Evolutionary conservation across 2,797 vertebrate species (phyloP).

Genomic region (Chelon auratus): DNA sequence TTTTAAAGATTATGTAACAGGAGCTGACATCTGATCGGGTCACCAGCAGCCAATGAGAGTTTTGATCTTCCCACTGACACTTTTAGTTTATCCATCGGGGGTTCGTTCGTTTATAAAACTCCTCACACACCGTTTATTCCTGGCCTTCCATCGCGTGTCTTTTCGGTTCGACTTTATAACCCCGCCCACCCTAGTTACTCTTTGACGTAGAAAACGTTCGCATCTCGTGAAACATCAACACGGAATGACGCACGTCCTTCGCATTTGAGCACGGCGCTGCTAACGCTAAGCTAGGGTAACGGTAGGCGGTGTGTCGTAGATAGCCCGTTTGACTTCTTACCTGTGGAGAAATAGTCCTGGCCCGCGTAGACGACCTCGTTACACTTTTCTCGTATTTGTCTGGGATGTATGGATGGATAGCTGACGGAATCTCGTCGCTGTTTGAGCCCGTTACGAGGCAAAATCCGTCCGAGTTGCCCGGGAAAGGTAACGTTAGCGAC

Average conservation of each 20-base stretch:
- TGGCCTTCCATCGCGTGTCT: fast-evolving
- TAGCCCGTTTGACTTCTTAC: slow-evolving; percentile 15
- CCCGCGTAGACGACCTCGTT: slow-evolving; percentile 65
- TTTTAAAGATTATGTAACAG: slow-evolving; percentile 30
- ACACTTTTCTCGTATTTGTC: slow-evolving; percentile 79
- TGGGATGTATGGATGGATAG: slow-evolving; percentile 90
- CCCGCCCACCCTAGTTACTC: slow-evolving; percentile 34
- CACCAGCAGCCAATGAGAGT: slow-evolving; percentile 20
- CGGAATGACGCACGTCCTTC: slow-evolving; percentile 55
- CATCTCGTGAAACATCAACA: not conserved
- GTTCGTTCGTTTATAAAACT: slow-evolving; percentile 17
- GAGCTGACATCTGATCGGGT: not conserved
- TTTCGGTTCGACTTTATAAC: fast-evolving
- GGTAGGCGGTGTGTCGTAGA: slow-evolving; percentile 59
- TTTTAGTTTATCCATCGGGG: not conserved
- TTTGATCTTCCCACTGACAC: not conserved
- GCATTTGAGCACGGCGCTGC: slow-evolving; percentile 11
- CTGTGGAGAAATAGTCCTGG: slow-evolving; percentile 76
- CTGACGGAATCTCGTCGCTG: slow-evolving; percentile 87
- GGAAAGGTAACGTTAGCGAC: slow-evolving; percentile 49
- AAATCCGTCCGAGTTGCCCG: slow-evolving; percentile 72
- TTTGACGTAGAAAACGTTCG: not conserved
- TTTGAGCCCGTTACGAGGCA: slow-evolving; percentile 82
- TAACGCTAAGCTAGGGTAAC: slow-evolving; percentile 52
- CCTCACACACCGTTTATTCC: fast-evolving